These are phyloP conservation scores for Myotis findleyi DNA, from an alignment of 2,797 vertebrate genomes.

Conservation along the genomic window DNA sequence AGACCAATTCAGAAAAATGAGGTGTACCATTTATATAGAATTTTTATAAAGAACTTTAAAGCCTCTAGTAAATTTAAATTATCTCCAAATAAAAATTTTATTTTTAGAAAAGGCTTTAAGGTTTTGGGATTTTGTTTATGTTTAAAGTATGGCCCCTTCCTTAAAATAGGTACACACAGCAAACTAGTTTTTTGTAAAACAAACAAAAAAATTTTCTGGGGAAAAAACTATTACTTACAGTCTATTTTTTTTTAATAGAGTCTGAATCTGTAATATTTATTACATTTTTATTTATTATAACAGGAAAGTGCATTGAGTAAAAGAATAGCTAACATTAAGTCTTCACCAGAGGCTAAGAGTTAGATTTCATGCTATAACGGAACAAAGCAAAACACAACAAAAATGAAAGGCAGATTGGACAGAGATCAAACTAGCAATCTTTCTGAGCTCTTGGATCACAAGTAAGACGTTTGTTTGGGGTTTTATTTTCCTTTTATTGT, in stretches of 20 bases:
- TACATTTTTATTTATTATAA: constrained; percentile 28
- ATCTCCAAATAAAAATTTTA: constrained; percentile 49
- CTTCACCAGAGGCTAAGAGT: constrained; percentile 22
- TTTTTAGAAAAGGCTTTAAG: constrained; percentile 35
- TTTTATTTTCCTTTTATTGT: constrained; percentile 28
- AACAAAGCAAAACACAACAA: constrained; percentile 5
- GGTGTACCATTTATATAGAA: constrained; percentile 70
- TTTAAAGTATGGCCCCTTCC: constrained; percentile 42
- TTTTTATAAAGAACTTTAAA: constrained; percentile 57
- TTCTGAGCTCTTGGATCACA: constrained; percentile 9
- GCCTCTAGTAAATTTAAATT: constrained; percentile 54
- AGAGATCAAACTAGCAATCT: not conserved
- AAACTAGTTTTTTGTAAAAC: not conserved
- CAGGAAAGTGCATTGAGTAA: constrained; percentile 34
- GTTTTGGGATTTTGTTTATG: constrained; percentile 58
- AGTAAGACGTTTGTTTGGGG: not conserved
- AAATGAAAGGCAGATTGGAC: not conserved
- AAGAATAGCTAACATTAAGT: constrained; percentile 17
- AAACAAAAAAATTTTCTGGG: not conserved
- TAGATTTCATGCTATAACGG: not conserved
- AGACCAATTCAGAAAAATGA: constrained; percentile 83
- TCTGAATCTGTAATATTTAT: constrained; percentile 8
- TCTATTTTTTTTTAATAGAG: constrained; percentile 9
- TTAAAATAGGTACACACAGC: constrained; percentile 6
- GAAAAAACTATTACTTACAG: not conserved